Base-by-base conservation (phyloP, 2,888 invertebrate species). In the Mythimna loreyi region DNA sequence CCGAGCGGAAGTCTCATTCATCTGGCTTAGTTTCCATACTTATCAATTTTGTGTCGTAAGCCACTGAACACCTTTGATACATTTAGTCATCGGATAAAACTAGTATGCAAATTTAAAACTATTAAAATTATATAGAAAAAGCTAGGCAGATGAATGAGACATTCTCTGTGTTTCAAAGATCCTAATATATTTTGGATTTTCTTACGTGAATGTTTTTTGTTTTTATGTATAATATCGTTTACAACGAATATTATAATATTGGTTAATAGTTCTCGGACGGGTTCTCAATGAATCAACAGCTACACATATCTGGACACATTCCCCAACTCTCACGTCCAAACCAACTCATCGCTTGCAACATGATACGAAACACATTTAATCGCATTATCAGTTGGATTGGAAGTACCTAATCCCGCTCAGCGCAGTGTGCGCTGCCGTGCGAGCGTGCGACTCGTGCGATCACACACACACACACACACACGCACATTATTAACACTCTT, bases 281-380 rank as follows among this genome's bases (percentile, higher is more conserved):
- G n/a, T 33, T 55, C 53, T n/a, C 9, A 53, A 9, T 53, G 7
- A 53, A 53, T n/a, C 11, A 53, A n/a, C 21, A 40, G 19, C 36
- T 40, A 8, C 5, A 13, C 21, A 13, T 19, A 28, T 19, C 4
- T 33, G 8, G 5, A 60, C n/a, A 63, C 47, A 36, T 23, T 40
- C 28, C 21, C 66, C 13, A 23, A 23, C 7, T 11, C 28, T 67
- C 23, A 13, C n/a, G 8, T n/a, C 40, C 25, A 16, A 57, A 70
- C n/a, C 0, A 49, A 45, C 19, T 43, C 25, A 45, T 45, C 47
- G 53, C n/a, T 55, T 23, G 16, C 50, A 59, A 50, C 13, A 36
- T 40, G n/a, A 55, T 23, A 45, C 21, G 9, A 28, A 49, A 28
- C 40, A 28, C 56, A 45, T 45, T 47, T 76, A 61, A 76, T 73